phyloP scores from a whole-genome alignment of 2,888 invertebrate genomes.

The Fragum whitleyi region DNA sequence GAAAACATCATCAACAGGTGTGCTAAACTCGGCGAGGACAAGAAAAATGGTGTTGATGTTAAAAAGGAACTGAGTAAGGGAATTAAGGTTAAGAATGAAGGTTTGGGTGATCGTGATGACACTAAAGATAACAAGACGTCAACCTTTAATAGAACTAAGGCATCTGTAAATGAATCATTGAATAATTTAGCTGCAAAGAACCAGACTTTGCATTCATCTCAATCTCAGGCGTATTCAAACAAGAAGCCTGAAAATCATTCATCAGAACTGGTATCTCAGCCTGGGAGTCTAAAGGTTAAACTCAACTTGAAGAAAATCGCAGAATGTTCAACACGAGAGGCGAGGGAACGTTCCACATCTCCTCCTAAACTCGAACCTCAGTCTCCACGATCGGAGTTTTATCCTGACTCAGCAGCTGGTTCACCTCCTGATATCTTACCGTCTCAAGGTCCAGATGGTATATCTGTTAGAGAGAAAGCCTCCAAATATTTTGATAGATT shows the following conservation, averaged over 20 bases:
- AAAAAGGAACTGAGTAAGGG: background rate
- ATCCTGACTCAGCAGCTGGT: conserved; percentile 7
- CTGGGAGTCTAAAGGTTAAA: conserved; percentile 54
- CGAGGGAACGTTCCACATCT: conserved; percentile 36
- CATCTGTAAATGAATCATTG: conserved; percentile 60
- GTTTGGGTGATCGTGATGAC: background rate
- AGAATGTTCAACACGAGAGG: conserved; percentile 18
- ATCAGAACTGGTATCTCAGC: background rate
- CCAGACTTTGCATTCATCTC: background rate
- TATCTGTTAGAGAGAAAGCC: conserved; percentile 48
- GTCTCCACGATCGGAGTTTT: background rate
- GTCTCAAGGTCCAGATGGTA: background rate
- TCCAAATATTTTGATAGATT: conserved; percentile 59
- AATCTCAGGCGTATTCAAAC: background rate
- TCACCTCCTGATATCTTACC: conserved; percentile 43
- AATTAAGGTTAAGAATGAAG: background rate
- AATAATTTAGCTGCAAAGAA: conserved; percentile 50
- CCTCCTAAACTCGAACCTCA: conserved; percentile 41
- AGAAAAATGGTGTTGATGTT: background rate
- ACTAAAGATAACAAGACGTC: background rate
- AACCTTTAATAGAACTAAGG: conserved; percentile 38
- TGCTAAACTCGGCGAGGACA: conserved; percentile 42
- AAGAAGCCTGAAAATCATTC: background rate
- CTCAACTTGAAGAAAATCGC: conserved; percentile 50
- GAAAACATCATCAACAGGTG: conserved; percentile 61